These are phyloP conservation scores for Drosophila pseudoananassae DNA, from an alignment of 1,140 invertebrate species.

Conservation along the genomic window DNA sequence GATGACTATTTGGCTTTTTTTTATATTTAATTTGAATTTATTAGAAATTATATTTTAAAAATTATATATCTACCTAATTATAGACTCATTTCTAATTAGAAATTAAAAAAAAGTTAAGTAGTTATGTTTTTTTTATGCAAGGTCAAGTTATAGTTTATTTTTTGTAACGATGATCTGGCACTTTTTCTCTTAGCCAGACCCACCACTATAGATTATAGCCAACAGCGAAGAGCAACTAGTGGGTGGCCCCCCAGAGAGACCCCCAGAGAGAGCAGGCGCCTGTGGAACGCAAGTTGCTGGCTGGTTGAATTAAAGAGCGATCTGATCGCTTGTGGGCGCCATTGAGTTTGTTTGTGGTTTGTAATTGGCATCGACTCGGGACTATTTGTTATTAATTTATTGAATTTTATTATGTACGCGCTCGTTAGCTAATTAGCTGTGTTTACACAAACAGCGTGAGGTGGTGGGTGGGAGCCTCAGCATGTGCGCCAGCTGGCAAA, in stretches of 20 bases:
- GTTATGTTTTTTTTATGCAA: background rate
- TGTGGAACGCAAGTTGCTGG: conserved; percentile 37
- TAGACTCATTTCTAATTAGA: background rate
- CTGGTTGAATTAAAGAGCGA: conserved; percentile 5
- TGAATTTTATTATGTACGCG: conserved; percentile 44
- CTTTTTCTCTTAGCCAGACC: background rate
- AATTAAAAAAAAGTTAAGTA: background rate
- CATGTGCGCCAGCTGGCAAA: background rate
- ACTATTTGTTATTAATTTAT: conserved; percentile 68
- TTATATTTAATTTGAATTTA: background rate
- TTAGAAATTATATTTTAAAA: background rate
- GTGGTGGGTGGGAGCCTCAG: background rate
- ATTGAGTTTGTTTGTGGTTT: conserved; percentile 32
- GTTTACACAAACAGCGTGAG: conserved; percentile 37
- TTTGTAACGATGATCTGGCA: background rate
- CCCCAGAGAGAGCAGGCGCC: background rate
- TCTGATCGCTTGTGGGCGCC: conserved; percentile 30
- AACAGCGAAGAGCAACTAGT: conserved; percentile 32
- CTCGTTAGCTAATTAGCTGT: conserved; percentile 37
- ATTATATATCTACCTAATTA: too few species aligned
- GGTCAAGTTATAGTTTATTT: background rate
- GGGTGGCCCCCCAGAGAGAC: conserved; percentile 20
- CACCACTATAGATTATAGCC: conserved; percentile 1
- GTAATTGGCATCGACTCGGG: conserved; percentile 40
- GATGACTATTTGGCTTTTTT: background rate